These are phyloP conservation scores for Atrichornis clamosus DNA, from an alignment of 2,113 vertebrate genomes.

Conservation along the genomic window DNA sequence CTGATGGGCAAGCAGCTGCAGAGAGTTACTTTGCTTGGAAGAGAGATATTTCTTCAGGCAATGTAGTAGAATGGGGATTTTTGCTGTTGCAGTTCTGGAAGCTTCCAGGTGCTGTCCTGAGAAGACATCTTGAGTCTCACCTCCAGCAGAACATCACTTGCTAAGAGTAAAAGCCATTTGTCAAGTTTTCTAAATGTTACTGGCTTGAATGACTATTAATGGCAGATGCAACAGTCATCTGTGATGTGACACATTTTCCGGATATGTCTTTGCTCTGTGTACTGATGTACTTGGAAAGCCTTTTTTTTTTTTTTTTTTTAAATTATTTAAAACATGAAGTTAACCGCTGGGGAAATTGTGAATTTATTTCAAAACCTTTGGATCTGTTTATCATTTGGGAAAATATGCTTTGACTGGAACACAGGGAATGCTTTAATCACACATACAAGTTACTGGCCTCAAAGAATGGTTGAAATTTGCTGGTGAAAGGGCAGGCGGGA, in stretches of 20 bases:
- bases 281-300: not conserved
- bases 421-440: not conserved
- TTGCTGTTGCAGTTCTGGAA: not conserved
- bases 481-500: not conserved
- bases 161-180: not conserved
- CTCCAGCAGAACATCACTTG: not conserved
- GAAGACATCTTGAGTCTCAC: not conserved
- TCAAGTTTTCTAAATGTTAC: not conserved
- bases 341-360: not conserved
- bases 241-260: not conserved
- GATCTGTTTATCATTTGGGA: slow-evolving; percentile 15
- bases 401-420: not conserved
- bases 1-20: not conserved
- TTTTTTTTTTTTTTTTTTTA: not conserved
- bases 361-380: not conserved
- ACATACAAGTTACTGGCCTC: not conserved
- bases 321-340: not conserved
- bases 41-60: not conserved
- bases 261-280: not conserved
- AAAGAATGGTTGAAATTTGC: not conserved
- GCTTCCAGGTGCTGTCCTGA: not conserved
- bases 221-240: not conserved
- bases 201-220: not conserved
- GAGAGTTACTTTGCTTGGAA: not conserved
- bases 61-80: not conserved